These are phyloP conservation scores for Lasiurus borealis DNA, from an alignment of 2,113 vertebrate genomes.

Conservation along the genomic window DNA sequence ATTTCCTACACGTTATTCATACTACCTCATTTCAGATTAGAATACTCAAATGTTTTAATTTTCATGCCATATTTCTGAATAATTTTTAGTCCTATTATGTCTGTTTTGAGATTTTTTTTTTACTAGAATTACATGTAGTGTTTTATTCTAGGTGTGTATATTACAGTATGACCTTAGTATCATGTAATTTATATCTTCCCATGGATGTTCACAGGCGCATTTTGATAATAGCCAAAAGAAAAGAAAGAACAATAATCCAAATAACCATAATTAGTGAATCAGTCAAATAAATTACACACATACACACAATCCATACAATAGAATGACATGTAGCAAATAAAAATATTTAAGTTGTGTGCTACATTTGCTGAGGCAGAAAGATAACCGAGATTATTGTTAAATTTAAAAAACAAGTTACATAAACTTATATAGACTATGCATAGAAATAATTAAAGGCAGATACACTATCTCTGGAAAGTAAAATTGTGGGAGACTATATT, in stretches of 20 bases:
- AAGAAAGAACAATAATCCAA: conserved; percentile 31
- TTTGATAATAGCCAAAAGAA: conserved; percentile 20
- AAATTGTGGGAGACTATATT: background rate
- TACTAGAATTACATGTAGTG: background rate
- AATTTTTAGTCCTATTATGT: background rate
- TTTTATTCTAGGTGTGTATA: conserved; percentile 9
- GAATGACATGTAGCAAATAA: conserved; percentile 20
- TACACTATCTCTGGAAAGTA: background rate
- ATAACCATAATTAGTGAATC: conserved; percentile 41
- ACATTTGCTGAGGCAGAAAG: background rate
- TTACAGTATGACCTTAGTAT: conserved; percentile 2
- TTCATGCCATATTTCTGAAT: conserved; percentile 3
- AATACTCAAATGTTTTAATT: conserved; percentile 41
- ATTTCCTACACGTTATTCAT: conserved; percentile 31
- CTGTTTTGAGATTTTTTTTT: too few species aligned
- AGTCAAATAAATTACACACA: conserved; percentile 8
- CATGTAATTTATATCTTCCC: background rate
- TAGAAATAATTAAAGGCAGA: conserved; percentile 17
- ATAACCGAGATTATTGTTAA: conserved; percentile 47
- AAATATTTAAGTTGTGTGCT: conserved; percentile 42
- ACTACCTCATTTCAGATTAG: conserved; percentile 39
- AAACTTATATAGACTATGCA: conserved; percentile 32
- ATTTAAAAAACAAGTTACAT: conserved; percentile 52
- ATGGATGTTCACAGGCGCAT: background rate
- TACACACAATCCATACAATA: background rate